phyloP scores from a whole-genome alignment of 2,797 vertebrate genomes.

The Mus caroli region DNA sequence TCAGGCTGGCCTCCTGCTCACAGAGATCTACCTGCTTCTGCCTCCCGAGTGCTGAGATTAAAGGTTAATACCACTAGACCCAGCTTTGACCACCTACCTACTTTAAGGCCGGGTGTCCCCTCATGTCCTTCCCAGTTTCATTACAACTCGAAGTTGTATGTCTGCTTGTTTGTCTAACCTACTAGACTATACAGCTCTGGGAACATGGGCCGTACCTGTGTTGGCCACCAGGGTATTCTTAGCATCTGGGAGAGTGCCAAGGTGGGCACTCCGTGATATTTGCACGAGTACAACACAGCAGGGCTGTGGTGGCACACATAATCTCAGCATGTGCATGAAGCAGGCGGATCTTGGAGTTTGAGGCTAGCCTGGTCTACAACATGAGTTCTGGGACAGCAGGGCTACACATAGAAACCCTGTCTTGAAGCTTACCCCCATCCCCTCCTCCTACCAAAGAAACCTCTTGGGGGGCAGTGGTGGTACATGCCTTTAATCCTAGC shows the following conservation, averaged over 20 bases:
- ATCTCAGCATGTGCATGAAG: neutral
- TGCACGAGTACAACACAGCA: neutral
- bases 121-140: neutral
- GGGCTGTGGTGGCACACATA: neutral
- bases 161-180: neutral
- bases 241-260: neutral
- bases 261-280: neutral
- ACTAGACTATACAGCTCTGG: neutral
- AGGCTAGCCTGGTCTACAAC: neutral
- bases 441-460: neutral
- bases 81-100: neutral
- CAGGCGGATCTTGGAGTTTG: neutral
- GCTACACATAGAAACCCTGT: neutral
- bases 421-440: neutral
- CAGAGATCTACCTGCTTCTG: neutral
- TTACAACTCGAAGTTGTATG: neutral
- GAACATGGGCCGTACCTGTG: neutral
- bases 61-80: neutral
- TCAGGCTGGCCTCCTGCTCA: neutral
- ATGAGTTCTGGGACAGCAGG: neutral
- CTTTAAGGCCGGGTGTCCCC: neutral
- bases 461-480: neutral
- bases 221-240: accelerated
- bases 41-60: neutral
- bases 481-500: neutral